Evolutionary conservation across 2,888 invertebrate species (phyloP), one percentile per base, ranked within the genome.

Genomic region (Drosophila conformis): DNA sequence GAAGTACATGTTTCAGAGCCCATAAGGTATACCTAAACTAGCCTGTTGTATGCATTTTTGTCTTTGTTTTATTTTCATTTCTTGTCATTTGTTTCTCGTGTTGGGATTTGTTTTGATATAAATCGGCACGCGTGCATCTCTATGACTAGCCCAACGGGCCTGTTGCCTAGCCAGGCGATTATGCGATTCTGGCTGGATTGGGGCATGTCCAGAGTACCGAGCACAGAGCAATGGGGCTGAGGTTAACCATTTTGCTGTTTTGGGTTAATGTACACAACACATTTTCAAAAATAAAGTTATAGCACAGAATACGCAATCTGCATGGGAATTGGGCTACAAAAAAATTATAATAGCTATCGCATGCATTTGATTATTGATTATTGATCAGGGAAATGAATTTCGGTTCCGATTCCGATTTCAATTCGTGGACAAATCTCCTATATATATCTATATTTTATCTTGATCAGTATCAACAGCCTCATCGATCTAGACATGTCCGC

Each of bases 251-350:
- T 63, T 63, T 67, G 52, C 59, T 74, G 82, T 80, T 33, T 11
- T 33, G 33, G 82, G 82, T 80, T 80, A 78, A 76, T 76, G 69
- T 40, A 62, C 67, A 67, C 58, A 70, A 64, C 49, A 67, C 35
- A 67, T 46, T 59, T 69, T 69, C 31, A 51, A 15, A 48, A 80
- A 67, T 67, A 67, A 63, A 66, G 35, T 57, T 61, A 52, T 48
- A 25, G 31, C 40, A 18, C 10, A 35, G 40, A 56, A 48, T 31
- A n/a, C 6, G 31, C 15, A 31, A 27, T 13, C 42, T 11, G 42
- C 8, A n/a, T 15, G 29, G 21, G 11, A 49, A 31, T 49, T 59
- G 2, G 18, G 31, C 15, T 46, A 21, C 29, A 59, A 31, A 54
- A 42, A 25, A 27, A 38, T 11, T 18, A 21, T 53, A 25, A 35